phyloP scores from a whole-genome alignment of 2,113 vertebrate genomes.

The Pachyramphus minor region DNA sequence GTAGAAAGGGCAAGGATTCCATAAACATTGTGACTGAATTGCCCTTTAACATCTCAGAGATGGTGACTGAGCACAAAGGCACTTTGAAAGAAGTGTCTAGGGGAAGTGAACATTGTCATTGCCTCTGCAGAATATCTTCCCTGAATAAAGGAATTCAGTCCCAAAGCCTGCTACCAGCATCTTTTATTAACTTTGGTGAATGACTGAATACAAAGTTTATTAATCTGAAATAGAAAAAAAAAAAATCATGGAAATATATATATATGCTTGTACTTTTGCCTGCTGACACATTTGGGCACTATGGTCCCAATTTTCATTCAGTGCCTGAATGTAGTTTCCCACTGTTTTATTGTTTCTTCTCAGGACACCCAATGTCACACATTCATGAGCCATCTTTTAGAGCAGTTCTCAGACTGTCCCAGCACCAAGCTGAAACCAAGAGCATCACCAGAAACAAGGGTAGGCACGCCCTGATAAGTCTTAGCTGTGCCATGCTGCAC shows the following conservation, averaged over 20 bases:
- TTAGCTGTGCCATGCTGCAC: not conserved
- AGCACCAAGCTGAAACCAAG: not conserved
- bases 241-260: not conserved
- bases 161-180: not conserved
- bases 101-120: not conserved
- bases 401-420: not conserved
- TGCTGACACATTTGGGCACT: not conserved
- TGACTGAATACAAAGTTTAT: not conserved
- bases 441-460: not conserved
- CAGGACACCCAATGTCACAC: not conserved
- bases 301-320: not conserved
- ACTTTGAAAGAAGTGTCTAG: not conserved
- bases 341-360: not conserved
- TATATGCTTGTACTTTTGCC: not conserved
- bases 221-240: not conserved
- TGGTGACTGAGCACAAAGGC: not conserved
- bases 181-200: not conserved
- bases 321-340: not conserved
- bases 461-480: not conserved
- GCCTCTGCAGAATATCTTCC: not conserved
- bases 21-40: constrained; percentile 17
- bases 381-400: not conserved
- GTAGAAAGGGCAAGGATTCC: constrained; percentile 37
- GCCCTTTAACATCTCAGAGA: not conserved
- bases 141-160: not conserved